Evolutionary conservation across 2,113 vertebrate genomes (phyloP), one percentile per base, ranked within the genome.

Genomic region (Hylia prasina): DNA sequence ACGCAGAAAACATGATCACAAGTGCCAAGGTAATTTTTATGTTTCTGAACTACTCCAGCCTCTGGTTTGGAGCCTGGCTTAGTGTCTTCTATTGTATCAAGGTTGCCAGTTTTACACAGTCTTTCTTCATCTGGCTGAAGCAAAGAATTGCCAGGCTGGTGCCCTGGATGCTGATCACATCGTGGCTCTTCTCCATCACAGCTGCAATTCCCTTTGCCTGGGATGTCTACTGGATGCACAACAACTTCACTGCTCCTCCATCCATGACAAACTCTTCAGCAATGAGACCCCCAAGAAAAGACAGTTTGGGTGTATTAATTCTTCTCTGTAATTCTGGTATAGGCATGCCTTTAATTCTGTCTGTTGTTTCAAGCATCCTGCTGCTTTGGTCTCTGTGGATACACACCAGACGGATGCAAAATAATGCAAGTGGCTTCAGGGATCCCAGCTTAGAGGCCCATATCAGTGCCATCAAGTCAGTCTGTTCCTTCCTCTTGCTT

Each of bases 121-220:
- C 80, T 13, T 44, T 53, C 56, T 96, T 79, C 57, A 66, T 89
- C 77, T 94, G 96, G 87, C 47, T 97, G 87, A 97, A 97, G 61
- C 61, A 82, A 60, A 94, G 82, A n/a, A 77, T 84, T 48, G 64
- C 18, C 47, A 63, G 21, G n/a, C 44, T 95, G 28, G 21, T 89
- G 69, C 61, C 87, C 54, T 94, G 75, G 87, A 58, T 93, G 47
- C 51, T 93, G 69, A 44, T 81, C 57, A 57, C 31, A 25, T 95
- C 82, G 18, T 71, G 10, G 15, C 22, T 90, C 56, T 61, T 19
- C 57, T 91, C 73, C 48, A 15, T 84, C 9, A 35, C 21, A 39
- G 28, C 13, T 0, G 14, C 73, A 57, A 30, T 91, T 71, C 47
- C 71, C 54, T 83, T 51, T 0, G 18, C 7, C 71, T 92, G 33